Evolutionary conservation across 2,113 vertebrate species (phyloP).

Genomic region (Micromys minutus): DNA sequence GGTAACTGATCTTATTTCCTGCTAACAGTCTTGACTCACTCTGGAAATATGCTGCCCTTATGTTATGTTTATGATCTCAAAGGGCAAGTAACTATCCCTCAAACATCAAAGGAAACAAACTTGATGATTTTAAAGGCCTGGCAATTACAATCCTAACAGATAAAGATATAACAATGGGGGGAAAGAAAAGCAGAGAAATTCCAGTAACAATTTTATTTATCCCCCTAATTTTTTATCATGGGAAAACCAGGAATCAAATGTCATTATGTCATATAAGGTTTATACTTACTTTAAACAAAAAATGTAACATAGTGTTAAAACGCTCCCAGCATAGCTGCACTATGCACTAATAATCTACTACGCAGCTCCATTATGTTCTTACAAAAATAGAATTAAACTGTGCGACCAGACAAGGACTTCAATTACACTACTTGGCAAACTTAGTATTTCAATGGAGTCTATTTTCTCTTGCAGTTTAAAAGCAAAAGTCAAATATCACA

Average conservation of each 20-base stretch:
- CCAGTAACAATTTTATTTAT: constrained; percentile 82
- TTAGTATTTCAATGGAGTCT: constrained; percentile 81
- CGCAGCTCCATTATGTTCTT: constrained; percentile 82
- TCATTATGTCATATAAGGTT: constrained; percentile 78
- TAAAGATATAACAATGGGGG: constrained; percentile 73
- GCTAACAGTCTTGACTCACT: constrained; percentile 72
- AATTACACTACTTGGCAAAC: constrained; percentile 86
- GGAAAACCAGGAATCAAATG: constrained; percentile 80
- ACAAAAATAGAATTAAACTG: constrained; percentile 85
- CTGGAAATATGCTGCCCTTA: constrained; percentile 75
- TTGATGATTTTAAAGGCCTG: constrained; percentile 75
- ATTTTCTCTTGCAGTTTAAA: constrained; percentile 84
- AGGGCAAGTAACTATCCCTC: constrained; percentile 70
- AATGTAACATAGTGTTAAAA: constrained; percentile 81
- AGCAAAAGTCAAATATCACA: constrained; percentile 81
- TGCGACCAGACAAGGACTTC: constrained; percentile 86
- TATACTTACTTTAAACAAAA: constrained; percentile 80
- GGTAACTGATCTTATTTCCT: constrained; percentile 61
- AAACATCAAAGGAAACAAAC: constrained; percentile 55
- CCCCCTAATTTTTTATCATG: constrained; percentile 81
- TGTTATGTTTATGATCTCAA: constrained; percentile 65
- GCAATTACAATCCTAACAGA: constrained; percentile 80
- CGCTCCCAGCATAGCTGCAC: constrained; percentile 79
- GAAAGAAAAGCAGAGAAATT: constrained; percentile 76
- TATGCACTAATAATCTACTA: constrained; percentile 77